Conservation (phyloP, 2,888 invertebrate species). For the Cryptocephalus moraei region DNA sequence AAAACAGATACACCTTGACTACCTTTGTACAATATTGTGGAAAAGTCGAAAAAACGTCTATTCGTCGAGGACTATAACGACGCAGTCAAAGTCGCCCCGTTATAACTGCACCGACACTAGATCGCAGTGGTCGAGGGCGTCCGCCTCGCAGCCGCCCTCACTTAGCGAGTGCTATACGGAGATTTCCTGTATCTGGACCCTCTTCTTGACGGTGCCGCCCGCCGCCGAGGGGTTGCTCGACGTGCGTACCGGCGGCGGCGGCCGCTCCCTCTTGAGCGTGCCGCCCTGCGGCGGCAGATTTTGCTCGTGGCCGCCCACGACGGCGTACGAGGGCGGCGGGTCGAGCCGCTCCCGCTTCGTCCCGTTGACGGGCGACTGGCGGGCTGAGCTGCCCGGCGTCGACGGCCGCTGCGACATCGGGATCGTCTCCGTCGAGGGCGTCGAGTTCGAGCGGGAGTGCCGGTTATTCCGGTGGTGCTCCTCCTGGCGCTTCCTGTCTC, state of each 20-base stretch:
- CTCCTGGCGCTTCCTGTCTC: constrained; percentile 36
- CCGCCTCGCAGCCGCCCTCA: neutral
- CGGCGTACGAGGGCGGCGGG: constrained; percentile 29
- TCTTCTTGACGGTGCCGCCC: constrained; percentile 56
- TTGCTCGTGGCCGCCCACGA: constrained; percentile 40
- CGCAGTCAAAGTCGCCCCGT: constrained; percentile 23
- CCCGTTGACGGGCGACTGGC: constrained; percentile 17
- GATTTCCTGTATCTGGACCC: constrained; percentile 73
- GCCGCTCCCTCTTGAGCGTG: constrained; percentile 58
- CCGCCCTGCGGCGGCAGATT: constrained; percentile 38
- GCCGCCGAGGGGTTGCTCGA: constrained; percentile 33
- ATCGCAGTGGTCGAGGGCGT: constrained; percentile 29
- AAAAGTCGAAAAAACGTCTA: neutral
- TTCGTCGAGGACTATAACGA: constrained; percentile 22
- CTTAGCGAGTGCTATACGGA: constrained; percentile 50
- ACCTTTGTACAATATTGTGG: constrained; percentile 7
- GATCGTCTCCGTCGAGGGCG: constrained; percentile 34
- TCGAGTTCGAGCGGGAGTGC: constrained; percentile 27
- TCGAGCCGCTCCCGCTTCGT: too few species aligned
- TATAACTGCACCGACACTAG: constrained; percentile 36
- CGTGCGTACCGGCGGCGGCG: constrained; percentile 35
- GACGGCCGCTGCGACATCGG: constrained; percentile 37
- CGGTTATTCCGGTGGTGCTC: constrained; percentile 7
- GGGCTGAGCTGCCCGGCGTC: constrained; percentile 34
- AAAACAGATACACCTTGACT: neutral